phyloP scores from a whole-genome alignment of 2,113 vertebrate species.

The Centropus bengalensis region DNA sequence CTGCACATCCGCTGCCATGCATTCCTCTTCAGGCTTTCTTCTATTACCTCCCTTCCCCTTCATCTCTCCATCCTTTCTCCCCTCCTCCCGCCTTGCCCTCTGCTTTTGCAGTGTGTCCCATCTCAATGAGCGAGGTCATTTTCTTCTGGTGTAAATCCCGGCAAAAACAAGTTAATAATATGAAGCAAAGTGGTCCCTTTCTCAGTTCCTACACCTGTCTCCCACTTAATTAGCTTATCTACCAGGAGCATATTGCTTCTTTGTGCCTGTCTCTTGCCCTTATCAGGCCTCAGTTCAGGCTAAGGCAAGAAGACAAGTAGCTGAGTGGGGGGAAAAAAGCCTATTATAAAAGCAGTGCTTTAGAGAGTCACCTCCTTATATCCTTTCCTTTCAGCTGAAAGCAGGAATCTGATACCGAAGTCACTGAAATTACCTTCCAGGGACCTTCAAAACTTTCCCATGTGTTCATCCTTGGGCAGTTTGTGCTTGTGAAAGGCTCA shows the following conservation, averaged over 20 bases:
- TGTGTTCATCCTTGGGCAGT: background rate
- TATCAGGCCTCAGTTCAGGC: constrained; percentile 44
- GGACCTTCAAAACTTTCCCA: constrained; percentile 34
- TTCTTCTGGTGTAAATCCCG: constrained; percentile 33
- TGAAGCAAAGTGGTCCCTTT: constrained; percentile 35
- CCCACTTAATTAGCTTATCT: constrained; percentile 65
- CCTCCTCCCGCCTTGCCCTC: background rate
- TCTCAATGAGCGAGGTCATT: background rate
- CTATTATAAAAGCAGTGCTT: constrained; percentile 61
- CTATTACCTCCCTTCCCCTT: background rate
- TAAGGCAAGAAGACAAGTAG: constrained; percentile 68
- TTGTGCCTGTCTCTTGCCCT: constrained; percentile 51
- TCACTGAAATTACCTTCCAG: background rate
- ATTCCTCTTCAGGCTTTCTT: accelerated
- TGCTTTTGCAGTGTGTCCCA: background rate
- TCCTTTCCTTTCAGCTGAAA: constrained; percentile 58
- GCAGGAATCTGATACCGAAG: constrained; percentile 26
- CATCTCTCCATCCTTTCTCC: background rate
- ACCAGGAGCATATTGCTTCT: constrained; percentile 30
- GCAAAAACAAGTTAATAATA: constrained; percentile 28
- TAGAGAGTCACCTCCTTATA: constrained; percentile 52
- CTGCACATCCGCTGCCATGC: background rate
- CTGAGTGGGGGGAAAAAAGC: constrained; percentile 59
- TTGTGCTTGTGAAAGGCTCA: background rate
- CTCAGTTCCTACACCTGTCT: constrained; percentile 36